Conservation (phyloP, 92 coral and sea anemone genomes). For the Heliopora coerulea region DNA sequence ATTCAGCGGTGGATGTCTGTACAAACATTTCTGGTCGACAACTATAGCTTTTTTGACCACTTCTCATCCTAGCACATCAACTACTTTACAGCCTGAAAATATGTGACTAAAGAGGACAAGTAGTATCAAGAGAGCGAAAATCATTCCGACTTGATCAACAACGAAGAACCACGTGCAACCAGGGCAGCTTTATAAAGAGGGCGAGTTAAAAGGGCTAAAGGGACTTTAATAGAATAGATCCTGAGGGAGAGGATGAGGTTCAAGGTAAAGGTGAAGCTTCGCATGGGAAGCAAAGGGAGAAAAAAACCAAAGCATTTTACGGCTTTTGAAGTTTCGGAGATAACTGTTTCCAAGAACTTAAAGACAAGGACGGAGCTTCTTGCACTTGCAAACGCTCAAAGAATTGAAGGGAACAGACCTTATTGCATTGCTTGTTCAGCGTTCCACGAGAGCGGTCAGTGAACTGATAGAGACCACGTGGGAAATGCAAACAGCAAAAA, state of each 20-base stretch:
- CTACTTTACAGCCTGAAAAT: conserved; percentile 54
- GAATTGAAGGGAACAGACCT: not conserved
- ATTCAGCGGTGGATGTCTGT: conserved; percentile 40
- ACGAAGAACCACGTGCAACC: conserved; percentile 39
- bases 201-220: too few species aligned
- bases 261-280: too few species aligned
- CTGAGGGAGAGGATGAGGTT: too few species aligned
- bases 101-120: not conserved
- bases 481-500: conserved; percentile 7
- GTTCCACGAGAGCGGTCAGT: not conserved
- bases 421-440: not conserved
- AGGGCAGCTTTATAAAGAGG: not conserved
- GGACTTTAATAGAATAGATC: too few species aligned
- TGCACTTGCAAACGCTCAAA: conserved; percentile 1
- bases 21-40: conserved; percentile 26
- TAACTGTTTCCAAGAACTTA: not conserved
- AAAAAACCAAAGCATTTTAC: not conserved
- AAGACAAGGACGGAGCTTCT: not conserved
- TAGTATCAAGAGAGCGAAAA: conserved; percentile 7
- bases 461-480: not conserved
- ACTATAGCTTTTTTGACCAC: conserved; percentile 44
- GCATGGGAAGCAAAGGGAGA: too few species aligned
- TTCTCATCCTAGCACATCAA: conserved; percentile 48
- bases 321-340: conserved; percentile 6
- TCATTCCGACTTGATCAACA: conserved; percentile 49